Percentiles rank a stretch among this genome's conserved stretches.
Conservation (phyloP, 2,888 invertebrate species). For the Drosophila atroscutellata region DNA sequence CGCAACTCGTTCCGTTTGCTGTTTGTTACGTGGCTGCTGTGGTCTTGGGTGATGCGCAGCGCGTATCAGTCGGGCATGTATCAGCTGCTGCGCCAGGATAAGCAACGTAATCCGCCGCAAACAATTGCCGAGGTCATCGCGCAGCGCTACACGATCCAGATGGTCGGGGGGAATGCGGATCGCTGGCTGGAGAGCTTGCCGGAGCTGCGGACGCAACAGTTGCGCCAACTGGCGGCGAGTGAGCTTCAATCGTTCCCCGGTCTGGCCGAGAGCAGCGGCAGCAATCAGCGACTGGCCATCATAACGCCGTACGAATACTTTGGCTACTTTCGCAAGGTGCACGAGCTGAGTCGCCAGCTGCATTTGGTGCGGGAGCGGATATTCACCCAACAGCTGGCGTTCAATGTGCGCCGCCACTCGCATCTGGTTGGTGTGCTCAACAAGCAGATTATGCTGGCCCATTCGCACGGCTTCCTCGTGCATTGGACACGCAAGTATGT, state of each 20-base stretch:
- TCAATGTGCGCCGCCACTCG: slow-evolving; percentile 73
- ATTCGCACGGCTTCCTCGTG: slow-evolving; percentile 65
- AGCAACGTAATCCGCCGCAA: slow-evolving; percentile 70
- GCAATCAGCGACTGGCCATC: slow-evolving; percentile 57
- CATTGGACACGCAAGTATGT: slow-evolving; percentile 67
- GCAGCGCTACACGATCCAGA: slow-evolving; percentile 61
- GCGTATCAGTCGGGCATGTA: slow-evolving; percentile 82
- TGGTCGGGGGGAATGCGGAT: slow-evolving; percentile 57
- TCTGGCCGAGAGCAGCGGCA: slow-evolving; percentile 50
- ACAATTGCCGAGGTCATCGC: slow-evolving; percentile 69
- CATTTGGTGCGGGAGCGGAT: slow-evolving; percentile 74
- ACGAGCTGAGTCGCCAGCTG: slow-evolving; percentile 57
- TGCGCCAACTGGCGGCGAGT: slow-evolving; percentile 55
- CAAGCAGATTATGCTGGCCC: slow-evolving; percentile 58
- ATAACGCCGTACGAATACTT: slow-evolving; percentile 78
- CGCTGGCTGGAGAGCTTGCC: slow-evolving; percentile 63
- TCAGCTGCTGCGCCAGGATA: slow-evolving; percentile 70
- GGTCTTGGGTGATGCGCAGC: slow-evolving; percentile 68
- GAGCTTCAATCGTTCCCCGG: slow-evolving; percentile 66
- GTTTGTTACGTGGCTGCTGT: slow-evolving; percentile 73
- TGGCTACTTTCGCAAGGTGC: slow-evolving; percentile 69
- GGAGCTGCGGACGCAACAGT: slow-evolving; percentile 49
- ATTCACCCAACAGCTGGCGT: slow-evolving; percentile 72
- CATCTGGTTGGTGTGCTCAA: slow-evolving; percentile 67
- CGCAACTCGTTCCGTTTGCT: slow-evolving; percentile 68